Conservation (phyloP, 2,888 invertebrate genomes). For the Platycheirus rosarum region DNA sequence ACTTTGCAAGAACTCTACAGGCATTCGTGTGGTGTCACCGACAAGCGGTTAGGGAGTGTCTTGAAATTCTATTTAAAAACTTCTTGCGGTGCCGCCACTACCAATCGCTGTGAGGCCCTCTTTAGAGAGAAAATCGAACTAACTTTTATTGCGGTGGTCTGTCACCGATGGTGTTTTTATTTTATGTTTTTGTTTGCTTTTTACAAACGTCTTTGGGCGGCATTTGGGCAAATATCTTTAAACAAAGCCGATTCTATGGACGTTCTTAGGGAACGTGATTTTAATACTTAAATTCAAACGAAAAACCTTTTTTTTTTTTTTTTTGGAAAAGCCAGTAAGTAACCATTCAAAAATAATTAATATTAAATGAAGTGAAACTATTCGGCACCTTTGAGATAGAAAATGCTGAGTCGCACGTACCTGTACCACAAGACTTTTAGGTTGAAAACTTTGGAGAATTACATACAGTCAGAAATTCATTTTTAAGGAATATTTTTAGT, state of each 20-base stretch:
- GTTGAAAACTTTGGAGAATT: no score
- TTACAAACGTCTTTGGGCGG: neutral
- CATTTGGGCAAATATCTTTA: no score
- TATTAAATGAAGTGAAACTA: no score
- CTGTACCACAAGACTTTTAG: no score
- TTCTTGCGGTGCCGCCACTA: neutral
- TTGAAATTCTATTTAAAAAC: neutral
- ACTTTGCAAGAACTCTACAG: neutral
- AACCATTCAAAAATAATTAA: no score
- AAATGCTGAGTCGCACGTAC: no score
- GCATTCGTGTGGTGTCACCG: neutral
- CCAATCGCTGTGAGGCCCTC: neutral
- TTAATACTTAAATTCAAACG: neutral
- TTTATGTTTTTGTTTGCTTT: neutral
- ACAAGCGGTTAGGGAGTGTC: neutral
- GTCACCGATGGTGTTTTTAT: conserved; percentile 13
- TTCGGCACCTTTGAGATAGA: no score
- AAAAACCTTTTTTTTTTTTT: neutral
- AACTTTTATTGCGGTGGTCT: conserved; percentile 2
- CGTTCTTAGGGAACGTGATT: conserved; percentile 10
- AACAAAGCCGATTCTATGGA: no score
- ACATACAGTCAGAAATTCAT: no score
- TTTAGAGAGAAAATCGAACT: neutral
- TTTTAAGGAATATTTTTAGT: no score
- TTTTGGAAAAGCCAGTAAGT: no score